These are phyloP conservation scores for Nomia melanderi DNA, from an alignment of 1,140 invertebrate species.

Conservation along the genomic window DNA sequence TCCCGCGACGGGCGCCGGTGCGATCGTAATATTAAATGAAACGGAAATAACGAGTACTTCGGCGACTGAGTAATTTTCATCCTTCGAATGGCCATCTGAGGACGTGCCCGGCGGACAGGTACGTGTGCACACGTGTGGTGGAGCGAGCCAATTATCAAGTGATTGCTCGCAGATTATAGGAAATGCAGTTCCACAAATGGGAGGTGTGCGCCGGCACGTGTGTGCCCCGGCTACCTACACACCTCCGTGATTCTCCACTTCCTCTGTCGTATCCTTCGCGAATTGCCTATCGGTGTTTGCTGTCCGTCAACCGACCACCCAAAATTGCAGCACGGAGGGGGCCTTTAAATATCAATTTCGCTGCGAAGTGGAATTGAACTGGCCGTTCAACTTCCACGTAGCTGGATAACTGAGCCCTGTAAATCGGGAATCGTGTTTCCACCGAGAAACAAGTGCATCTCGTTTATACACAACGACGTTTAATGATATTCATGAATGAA, in stretches of 20 bases:
- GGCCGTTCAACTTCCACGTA: too few relatives aligned
- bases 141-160: constrained; percentile 68
- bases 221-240: constrained; percentile 12
- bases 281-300: constrained; percentile 72
- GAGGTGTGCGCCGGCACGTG: constrained; percentile 51
- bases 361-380: neutral
- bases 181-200: constrained; percentile 68
- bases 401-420: too few relatives aligned
- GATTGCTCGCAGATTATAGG: constrained; percentile 74
- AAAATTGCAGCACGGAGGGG: neutral
- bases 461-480: too few relatives aligned
- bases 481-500: too few relatives aligned
- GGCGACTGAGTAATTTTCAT: constrained; percentile 50
- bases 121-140: constrained; percentile 25
- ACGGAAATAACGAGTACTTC: constrained; percentile 50
- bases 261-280: constrained; percentile 63
- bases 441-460: too few relatives aligned
- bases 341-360: constrained; percentile 5
- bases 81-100: constrained; percentile 58
- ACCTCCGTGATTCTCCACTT: constrained; percentile 52
- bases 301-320: constrained; percentile 35
- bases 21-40: constrained; percentile 8
- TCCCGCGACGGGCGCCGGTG: neutral
- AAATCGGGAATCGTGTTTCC: too few relatives aligned
- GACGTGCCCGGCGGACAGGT: constrained; percentile 44